Percentiles rank a stretch among this genome's conserved stretches.
phyloP scores from a whole-genome alignment of 2,797 vertebrate genomes.

The Macropus fuliginosus region DNA sequence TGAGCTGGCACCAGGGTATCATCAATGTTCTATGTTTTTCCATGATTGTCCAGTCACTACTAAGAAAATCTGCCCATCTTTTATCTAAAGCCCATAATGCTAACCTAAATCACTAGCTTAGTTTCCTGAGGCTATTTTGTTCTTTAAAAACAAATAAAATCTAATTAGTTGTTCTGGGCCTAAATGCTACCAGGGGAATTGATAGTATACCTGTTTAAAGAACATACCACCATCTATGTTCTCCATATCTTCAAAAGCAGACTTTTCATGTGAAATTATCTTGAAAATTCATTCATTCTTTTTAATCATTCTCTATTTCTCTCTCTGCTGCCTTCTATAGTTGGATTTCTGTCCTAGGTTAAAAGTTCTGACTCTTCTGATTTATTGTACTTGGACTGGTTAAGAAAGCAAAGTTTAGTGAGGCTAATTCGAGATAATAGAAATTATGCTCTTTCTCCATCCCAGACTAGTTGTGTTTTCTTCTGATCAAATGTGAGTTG shows the following conservation, averaged over 20 bases:
- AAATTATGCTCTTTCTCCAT: background rate
- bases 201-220: background rate
- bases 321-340: rapidly evolving
- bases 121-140: background rate
- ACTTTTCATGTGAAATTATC: background rate
- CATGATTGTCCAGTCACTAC: background rate
- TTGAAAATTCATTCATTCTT: background rate
- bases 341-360: background rate
- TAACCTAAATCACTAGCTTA: background rate
- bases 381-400: background rate
- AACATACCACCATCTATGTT: background rate
- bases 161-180: background rate
- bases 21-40: background rate
- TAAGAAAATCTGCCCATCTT: background rate
- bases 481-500: rapidly evolving
- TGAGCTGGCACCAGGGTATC: background rate
- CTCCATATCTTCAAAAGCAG: background rate
- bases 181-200: background rate
- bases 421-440: background rate
- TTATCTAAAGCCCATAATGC: background rate
- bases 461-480: background rate
- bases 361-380: background rate
- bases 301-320: background rate
- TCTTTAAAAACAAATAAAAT: background rate
- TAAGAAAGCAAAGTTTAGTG: background rate